A percentile compares a stretch with the other conserved stretches of the same genome.
Evolutionary conservation across 2,113 vertebrate genomes (phyloP).

Genomic region (Nettapus auritus): DNA sequence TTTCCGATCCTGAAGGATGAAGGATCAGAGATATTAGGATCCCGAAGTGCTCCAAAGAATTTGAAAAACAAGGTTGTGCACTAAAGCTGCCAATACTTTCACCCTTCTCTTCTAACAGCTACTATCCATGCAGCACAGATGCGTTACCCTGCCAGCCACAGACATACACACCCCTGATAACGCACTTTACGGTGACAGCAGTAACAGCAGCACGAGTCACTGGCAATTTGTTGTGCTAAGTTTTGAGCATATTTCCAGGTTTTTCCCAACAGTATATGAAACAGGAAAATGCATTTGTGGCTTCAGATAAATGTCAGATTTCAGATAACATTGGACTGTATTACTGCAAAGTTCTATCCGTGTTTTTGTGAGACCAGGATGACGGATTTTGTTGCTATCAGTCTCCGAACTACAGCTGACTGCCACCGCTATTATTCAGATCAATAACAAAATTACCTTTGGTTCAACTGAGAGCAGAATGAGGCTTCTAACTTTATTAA

Average conservation of each 20-base stretch:
- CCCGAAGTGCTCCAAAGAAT: neutral
- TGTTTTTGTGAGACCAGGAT: neutral
- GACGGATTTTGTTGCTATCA: neutral
- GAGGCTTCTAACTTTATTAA: slow-evolving; percentile 15
- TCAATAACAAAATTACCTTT: slow-evolving; percentile 36
- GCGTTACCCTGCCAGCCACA: neutral
- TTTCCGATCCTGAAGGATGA: neutral
- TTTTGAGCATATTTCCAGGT: neutral
- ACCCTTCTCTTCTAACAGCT: neutral
- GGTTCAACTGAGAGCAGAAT: neutral
- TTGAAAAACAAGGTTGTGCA: neutral
- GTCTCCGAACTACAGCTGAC: neutral
- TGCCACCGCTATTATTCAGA: slow-evolving; percentile 1
- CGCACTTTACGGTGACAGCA: neutral
- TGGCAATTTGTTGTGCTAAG: neutral
- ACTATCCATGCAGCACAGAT: neutral
- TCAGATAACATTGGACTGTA: neutral
- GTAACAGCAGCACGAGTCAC: neutral
- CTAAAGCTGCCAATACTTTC: neutral
- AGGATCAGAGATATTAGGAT: neutral
- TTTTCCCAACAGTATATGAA: neutral
- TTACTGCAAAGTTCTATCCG: neutral
- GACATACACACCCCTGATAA: neutral
- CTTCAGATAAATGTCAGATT: neutral
- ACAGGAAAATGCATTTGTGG: neutral